Base-by-base conservation (phyloP, 2,888 invertebrate species). In the Oxystoma pomonae region DNA sequence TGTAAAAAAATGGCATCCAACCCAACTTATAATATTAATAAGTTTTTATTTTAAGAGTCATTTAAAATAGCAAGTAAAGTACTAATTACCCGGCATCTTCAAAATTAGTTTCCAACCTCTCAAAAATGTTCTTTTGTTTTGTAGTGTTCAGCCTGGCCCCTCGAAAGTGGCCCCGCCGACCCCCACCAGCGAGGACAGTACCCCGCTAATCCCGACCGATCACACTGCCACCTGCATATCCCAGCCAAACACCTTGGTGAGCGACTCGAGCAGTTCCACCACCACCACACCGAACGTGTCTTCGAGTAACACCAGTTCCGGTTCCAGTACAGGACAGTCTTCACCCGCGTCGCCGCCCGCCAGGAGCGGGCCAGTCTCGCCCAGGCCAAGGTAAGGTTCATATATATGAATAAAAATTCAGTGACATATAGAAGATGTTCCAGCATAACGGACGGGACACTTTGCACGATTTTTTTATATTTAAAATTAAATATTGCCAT, bases 301-400 rank as follows among this genome's bases (percentile, higher is more conserved):
- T 72, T 85, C 87, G 1, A 88, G 83, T 60, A 78, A 78, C 69
- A 83, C 83, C 7, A 65, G 63, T 22, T 65, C 85, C 18, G 83
- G 88, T 20, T 89, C 90, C 53, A 89, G 89, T 73, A 88, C 88
- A 3, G 87, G 90, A 22, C 89, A 91, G 0, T 89, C 89, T 68
- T 85, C 91, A 61, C 91, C 92, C 0, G 86, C 87, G 56, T 87
- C 87, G 0, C 87, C 87, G 0, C 86, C 81, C 52, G 77, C 78
- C 1, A 72, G 76, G 55, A 71, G 76, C 2, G 72, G 74, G 60
- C 66, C 73, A 21, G 66, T 72, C 19, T 73, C 73, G 3, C 71
- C 70, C 12, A 69, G 72, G 61, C 64, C 65, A 52, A 66, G 65
- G 71, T 72, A 68, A n/a, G n/a, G n/a, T n/a, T n/a, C n/a, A n/a